Conservation (phyloP, 1,140 invertebrate species). For the Cherax quadricarinatus region DNA sequence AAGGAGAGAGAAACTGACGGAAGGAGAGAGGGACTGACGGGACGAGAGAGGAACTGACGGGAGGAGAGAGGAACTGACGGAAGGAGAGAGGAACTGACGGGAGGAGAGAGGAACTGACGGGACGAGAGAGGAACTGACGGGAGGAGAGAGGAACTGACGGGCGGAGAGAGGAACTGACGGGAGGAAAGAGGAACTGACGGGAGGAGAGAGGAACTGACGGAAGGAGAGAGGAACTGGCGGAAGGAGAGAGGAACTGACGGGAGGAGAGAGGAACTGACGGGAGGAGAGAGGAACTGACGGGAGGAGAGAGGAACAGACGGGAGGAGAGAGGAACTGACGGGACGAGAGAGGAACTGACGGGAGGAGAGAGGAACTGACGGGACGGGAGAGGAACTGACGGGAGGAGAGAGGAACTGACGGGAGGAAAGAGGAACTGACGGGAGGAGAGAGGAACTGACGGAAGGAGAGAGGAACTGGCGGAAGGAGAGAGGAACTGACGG, state of each 20-base stretch:
- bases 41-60: too few relatives aligned
- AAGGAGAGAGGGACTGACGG: too few relatives aligned
- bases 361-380: background rate
- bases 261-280: too few relatives aligned
- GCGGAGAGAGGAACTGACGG: background rate
- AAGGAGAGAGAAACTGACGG: background rate
- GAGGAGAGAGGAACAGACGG: background rate
- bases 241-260: too few relatives aligned
- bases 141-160: background rate
- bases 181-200: background rate
- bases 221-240: background rate
- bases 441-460: too few relatives aligned
- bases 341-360: background rate
- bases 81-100: background rate
- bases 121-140: background rate
- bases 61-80: too few relatives aligned
- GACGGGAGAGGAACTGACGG: background rate
- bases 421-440: background rate
- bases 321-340: background rate
- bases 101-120: background rate
- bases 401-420: too few relatives aligned
- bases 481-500: background rate
- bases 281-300: background rate
- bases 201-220: too few relatives aligned
- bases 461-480: too few relatives aligned